Percentiles rank a stretch among this genome's conserved stretches.
These are phyloP conservation scores for Ennomos erosarius DNA, from an alignment of 2,888 invertebrate species.

Conservation along the genomic window DNA sequence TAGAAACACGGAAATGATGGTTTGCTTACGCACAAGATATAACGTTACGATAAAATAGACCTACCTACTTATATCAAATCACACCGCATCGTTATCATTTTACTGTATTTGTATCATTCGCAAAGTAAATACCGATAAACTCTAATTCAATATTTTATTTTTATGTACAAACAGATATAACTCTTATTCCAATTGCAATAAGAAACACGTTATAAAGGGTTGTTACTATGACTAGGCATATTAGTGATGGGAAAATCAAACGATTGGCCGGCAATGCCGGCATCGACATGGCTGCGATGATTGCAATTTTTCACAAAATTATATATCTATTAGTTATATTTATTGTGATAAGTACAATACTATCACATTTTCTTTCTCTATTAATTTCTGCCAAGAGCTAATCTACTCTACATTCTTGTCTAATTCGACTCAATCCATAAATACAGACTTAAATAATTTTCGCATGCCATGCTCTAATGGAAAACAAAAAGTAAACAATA, in stretches of 20 bases:
- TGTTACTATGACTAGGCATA: neutral
- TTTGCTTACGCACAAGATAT: conserved; percentile 17
- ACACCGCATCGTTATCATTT: conserved; percentile 63
- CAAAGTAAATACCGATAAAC: conserved; percentile 72
- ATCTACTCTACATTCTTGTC: no score
- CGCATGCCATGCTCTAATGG: no score
- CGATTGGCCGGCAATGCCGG: conserved; percentile 3
- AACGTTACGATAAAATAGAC: conserved; percentile 5
- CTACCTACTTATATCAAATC: conserved; percentile 16
- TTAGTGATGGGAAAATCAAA: conserved; percentile 21
- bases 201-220: conserved; percentile 31
- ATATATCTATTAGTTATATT: no score
- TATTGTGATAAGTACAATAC: no score
- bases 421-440: no score
- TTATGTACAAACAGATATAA: conserved; percentile 43
- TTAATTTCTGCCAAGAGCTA: no score
- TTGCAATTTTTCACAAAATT: no score
- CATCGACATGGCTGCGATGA: no score
- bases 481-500: no score
- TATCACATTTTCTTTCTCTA: no score
- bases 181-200: conserved; percentile 44
- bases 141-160: conserved; percentile 18
- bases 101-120: conserved; percentile 70
- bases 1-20: conserved; percentile 12
- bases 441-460: no score